phyloP scores from a whole-genome alignment of 2,888 invertebrate genomes.

The Dione juno region DNA sequence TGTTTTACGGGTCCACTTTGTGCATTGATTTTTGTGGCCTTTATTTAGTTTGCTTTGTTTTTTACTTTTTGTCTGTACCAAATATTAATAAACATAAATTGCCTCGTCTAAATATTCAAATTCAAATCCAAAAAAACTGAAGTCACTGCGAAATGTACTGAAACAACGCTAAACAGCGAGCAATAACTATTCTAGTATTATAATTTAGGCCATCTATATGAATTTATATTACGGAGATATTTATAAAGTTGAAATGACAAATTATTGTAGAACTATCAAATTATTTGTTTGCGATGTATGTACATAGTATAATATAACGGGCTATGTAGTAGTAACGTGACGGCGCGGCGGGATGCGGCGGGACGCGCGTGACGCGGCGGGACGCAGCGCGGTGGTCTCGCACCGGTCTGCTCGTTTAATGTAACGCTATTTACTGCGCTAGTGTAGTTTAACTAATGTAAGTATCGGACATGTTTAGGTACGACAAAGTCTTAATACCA shows the following conservation, averaged over 20 bases:
- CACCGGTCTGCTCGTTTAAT: slow-evolving; percentile 61
- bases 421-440: slow-evolving; percentile 60
- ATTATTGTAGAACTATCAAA: slow-evolving; percentile 72
- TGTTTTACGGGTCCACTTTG: slow-evolving; percentile 10
- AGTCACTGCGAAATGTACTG: slow-evolving; percentile 19
- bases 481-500: slow-evolving; percentile 12
- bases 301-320: slow-evolving; percentile 72
- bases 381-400: slow-evolving; percentile 73
- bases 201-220: slow-evolving; percentile 75
- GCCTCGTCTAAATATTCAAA: neutral
- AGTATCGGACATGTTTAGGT: slow-evolving; percentile 45
- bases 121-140: slow-evolving; percentile 25
- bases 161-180: slow-evolving; percentile 20
- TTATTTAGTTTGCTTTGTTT: neutral
- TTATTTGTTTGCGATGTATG: slow-evolving; percentile 80
- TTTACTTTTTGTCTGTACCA: neutral
- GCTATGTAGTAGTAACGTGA: slow-evolving; percentile 67
- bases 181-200: slow-evolving; percentile 48
- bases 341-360: too few relatives aligned
- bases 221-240: slow-evolving; percentile 74
- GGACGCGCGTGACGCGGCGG: too few relatives aligned
- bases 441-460: slow-evolving; percentile 59
- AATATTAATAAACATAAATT: neutral
- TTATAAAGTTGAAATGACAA: slow-evolving; percentile 76
- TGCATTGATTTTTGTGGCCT: neutral